Evolutionary conservation across 2,888 invertebrate species (phyloP).

Genomic region (Omphaloscelis lunosa): DNA sequence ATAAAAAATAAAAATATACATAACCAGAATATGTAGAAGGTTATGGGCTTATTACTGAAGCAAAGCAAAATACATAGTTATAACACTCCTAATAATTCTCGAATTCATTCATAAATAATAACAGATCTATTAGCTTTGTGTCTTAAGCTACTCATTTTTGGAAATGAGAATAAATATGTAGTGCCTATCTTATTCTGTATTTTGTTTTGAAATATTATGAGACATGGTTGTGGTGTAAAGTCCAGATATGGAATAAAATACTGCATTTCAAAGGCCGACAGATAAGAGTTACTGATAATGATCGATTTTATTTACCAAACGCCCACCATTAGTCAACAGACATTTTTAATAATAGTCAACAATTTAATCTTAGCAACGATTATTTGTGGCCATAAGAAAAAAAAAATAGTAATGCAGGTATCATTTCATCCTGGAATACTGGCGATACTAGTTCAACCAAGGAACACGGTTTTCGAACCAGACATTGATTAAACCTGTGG

Average conservation of each 20-base stretch:
- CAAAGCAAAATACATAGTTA: not conserved
- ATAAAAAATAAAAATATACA: too few relatives aligned
- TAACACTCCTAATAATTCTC: not conserved
- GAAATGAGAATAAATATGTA: not conserved
- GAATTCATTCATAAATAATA: constrained; percentile 12
- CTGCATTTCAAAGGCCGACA: not conserved
- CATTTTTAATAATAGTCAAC: not conserved
- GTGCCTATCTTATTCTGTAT: not conserved
- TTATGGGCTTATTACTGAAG: not conserved
- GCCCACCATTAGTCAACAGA: not conserved
- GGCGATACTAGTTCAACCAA: not conserved
- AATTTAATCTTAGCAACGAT: not conserved
- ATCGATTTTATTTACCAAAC: not conserved
- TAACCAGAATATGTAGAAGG: not conserved
- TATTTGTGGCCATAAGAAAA: not conserved
- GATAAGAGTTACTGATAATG: not conserved
- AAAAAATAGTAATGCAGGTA: not conserved
- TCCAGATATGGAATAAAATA: not conserved
- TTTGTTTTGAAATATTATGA: not conserved
- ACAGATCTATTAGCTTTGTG: not conserved
- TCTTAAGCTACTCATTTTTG: not conserved
- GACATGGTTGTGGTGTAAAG: not conserved
- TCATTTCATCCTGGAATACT: not conserved
- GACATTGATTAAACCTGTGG: not conserved
- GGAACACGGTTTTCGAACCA: not conserved